These are phyloP conservation scores for Iguana delicatissima DNA, from an alignment of 2,797 vertebrate genomes.

Conservation along the genomic window DNA sequence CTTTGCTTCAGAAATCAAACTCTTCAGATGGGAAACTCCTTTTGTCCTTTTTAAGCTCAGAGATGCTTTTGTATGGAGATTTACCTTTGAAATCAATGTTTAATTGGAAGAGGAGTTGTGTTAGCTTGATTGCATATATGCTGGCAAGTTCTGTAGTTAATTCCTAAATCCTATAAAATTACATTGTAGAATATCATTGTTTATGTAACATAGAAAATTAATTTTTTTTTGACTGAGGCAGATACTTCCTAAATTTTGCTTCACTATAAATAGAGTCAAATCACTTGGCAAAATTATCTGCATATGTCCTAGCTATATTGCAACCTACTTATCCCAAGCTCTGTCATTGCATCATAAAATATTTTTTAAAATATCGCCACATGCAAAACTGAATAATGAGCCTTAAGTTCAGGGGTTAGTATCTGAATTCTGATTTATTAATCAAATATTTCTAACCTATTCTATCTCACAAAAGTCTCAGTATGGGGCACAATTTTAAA, in stretches of 20 bases:
- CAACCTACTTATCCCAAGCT: neutral
- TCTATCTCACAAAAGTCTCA: neutral
- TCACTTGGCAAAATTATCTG: neutral
- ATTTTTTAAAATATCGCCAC: too few species aligned
- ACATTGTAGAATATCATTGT: neutral
- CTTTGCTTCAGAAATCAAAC: neutral
- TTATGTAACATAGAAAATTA: neutral
- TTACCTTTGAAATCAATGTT: neutral
- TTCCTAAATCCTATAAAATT: neutral
- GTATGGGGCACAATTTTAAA: neutral
- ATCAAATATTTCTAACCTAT: neutral
- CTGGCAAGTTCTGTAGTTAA: neutral
- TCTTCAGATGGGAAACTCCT: neutral
- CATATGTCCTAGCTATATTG: neutral
- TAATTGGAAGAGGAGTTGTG: neutral
- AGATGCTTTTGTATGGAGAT: neutral
- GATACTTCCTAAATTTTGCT: neutral
- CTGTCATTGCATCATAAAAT: neutral
- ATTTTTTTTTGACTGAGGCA: neutral
- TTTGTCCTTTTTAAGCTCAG: neutral
- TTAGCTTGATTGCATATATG: neutral
- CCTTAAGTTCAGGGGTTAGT: neutral
- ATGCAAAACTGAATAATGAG: neutral
- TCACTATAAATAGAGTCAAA: neutral
- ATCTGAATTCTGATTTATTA: neutral